Base-by-base conservation (phyloP, 30 jellyfish, hydroid and myxozoan genomes). In the Aurelia sp. region DNA sequence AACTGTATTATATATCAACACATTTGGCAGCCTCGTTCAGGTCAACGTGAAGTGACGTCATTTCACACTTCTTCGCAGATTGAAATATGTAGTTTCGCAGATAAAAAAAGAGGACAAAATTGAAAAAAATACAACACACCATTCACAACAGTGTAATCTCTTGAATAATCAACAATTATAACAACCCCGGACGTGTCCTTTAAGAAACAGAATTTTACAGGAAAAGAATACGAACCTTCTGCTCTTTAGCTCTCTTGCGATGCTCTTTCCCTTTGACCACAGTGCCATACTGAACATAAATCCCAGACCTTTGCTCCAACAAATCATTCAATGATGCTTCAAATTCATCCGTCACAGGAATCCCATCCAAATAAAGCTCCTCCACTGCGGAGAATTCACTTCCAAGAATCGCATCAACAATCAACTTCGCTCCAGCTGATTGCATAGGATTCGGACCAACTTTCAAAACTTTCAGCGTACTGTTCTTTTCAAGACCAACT, bases 261-360 rank as follows among this genome's bases (percentile, higher is more conserved):
- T 77, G 89, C 12, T 71, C 91, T 30, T 68, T 62, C 18, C 96
- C 91, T n/a, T 65, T 70, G 16, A 78, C 17, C 58, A 63, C 40
- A 16, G 78, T 41, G n/a, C 96, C 96, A 71, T 40, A 78, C 53
- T 87, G 80, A 35, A 87, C 89, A 48, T 87, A 87, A 0, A 87
- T 48, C 7, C 37, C 69, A 3, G 85, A 62, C 72, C 13, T 58
- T 20, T 48, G 71, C 19, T 67, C 91, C 11, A 78, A 62, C 52
- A 87, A 71, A 11, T 67, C 73, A 63, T 41, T 27, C 50, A 71
- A 7, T 4, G 80, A 19, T 19, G 61, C 60, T n/a, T 73, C 88
- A 51, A 87, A 87, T 40, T 77, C 75, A 6, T 21, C 70, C 27
- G 78, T 22, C 12, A 87, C 96, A 23, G 66, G 78, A 17, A 87